Evolutionary conservation across 2,888 invertebrate genomes (phyloP).

Genomic region (Polydrusus pterygomalis): DNA sequence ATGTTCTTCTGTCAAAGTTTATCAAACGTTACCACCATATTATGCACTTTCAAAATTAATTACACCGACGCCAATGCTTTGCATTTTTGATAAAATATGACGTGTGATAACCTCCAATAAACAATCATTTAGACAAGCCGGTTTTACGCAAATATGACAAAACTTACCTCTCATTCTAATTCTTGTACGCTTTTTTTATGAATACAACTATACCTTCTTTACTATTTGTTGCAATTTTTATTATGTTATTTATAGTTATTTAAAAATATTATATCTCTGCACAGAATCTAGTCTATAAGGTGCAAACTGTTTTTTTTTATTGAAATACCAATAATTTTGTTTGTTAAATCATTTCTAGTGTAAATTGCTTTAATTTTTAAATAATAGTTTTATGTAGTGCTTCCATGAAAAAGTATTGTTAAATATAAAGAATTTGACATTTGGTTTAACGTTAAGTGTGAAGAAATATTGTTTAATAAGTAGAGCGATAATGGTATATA

Average conservation of each 20-base stretch:
- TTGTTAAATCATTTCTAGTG: slow-evolving; percentile 8
- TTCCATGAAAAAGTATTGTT: slow-evolving; percentile 22
- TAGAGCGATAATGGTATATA: background rate
- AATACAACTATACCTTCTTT: background rate
- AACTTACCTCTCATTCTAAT: too few relatives aligned
- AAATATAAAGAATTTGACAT: background rate
- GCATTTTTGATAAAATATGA: too few relatives aligned
- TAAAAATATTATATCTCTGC: slow-evolving; percentile 26
- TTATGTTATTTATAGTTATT: slow-evolving; percentile 18
- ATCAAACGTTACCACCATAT: too few relatives aligned
- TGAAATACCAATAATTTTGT: slow-evolving; percentile 22
- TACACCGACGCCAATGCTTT: too few relatives aligned
- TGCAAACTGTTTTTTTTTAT: slow-evolving; percentile 36
- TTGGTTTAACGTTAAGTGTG: background rate
- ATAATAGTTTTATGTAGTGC: slow-evolving; percentile 15
- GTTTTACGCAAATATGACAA: too few relatives aligned
- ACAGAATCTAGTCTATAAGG: slow-evolving; percentile 53
- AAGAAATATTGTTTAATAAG: background rate
- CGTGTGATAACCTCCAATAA: too few relatives aligned
- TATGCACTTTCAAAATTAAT: too few relatives aligned
- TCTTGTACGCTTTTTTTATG: too few relatives aligned
- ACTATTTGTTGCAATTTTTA: slow-evolving; percentile 29
- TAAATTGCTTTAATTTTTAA: slow-evolving; percentile 18
- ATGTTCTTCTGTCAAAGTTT: too few relatives aligned
- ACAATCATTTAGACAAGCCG: too few relatives aligned